Conservation (phyloP, 2,888 invertebrate genomes). For the Cordilura impudica region DNA sequence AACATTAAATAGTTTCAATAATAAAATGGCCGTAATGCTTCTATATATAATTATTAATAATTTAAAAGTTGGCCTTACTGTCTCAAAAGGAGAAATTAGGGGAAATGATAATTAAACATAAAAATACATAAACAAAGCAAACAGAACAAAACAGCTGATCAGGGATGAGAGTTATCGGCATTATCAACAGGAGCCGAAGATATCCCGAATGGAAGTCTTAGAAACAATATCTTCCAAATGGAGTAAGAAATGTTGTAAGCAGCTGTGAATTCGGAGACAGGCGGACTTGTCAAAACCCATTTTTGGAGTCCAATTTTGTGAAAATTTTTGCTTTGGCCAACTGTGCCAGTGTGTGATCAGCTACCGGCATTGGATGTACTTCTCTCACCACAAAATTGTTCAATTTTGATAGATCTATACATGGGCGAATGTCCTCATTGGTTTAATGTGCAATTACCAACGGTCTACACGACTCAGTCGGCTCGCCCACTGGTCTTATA, state of each 20-base stretch:
- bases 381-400: conserved; percentile 4
- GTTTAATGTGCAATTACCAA: conserved; percentile 10
- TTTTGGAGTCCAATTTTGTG: too few relatives aligned
- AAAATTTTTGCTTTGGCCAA: conserved; percentile 63
- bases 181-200: conserved; percentile 42
- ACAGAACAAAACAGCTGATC: too few relatives aligned
- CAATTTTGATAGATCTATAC: neutral
- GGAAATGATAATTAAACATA: too few relatives aligned
- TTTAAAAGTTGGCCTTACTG: too few relatives aligned
- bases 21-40: too few relatives aligned
- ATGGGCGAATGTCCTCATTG: neutral
- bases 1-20: too few relatives aligned
- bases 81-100: too few relatives aligned
- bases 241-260: too few relatives aligned
- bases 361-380: conserved; percentile 63
- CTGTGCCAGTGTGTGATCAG: conserved; percentile 61
- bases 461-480: neutral
- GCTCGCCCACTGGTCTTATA: neutral
- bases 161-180: too few relatives aligned
- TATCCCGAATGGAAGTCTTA: conserved; percentile 44
- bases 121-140: too few relatives aligned
- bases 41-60: too few relatives aligned
- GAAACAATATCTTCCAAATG: conserved; percentile 50
- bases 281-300: conserved; percentile 60
- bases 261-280: too few relatives aligned